phyloP scores from a whole-genome alignment of 2,888 invertebrate genomes.

The Ptilodon capucinus region DNA sequence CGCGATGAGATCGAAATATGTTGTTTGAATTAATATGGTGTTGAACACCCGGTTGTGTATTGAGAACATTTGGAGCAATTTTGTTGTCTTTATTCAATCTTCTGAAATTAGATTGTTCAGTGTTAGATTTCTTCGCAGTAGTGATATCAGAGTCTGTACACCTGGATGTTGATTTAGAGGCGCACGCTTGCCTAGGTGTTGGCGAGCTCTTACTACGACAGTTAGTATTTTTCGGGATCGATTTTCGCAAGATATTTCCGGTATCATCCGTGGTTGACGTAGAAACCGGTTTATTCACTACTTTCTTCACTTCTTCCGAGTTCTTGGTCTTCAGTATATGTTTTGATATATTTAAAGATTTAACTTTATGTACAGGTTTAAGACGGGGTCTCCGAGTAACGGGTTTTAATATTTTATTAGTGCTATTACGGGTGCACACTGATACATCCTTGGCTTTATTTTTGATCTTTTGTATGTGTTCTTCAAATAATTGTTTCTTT shows the following conservation, averaged over 20 bases:
- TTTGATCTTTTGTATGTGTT: conserved; percentile 25
- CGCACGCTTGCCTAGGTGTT: conserved; percentile 37
- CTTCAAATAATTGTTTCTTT: conserved; percentile 51
- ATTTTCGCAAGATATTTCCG: conserved; percentile 14
- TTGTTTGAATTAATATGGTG: not conserved
- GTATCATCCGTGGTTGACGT: conserved; percentile 39
- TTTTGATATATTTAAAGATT: conserved; percentile 70
- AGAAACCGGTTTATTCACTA: conserved; percentile 14
- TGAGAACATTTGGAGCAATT: not conserved
- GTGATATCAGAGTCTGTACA: conserved; percentile 20
- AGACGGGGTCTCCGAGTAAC: conserved; percentile 33
- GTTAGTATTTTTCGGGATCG: conserved; percentile 19
- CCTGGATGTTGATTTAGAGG: conserved; percentile 14
- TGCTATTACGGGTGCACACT: not conserved
- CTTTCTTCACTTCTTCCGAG: conserved; percentile 8
- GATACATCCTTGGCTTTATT: conserved; percentile 12
- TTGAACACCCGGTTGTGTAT: not conserved
- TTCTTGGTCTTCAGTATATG: conserved; percentile 39
- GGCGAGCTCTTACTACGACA: conserved; percentile 49
- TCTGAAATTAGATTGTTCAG: conserved; percentile 6
- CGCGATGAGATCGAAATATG: conserved; percentile 11
- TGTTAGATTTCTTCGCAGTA: conserved; percentile 7
- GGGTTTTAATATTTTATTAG: conserved; percentile 12
- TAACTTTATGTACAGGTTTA: conserved; percentile 66
- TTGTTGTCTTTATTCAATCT: conserved; percentile 1